Base-by-base conservation (phyloP, 2,888 invertebrate species). In the Athripsodes cinereus region DNA sequence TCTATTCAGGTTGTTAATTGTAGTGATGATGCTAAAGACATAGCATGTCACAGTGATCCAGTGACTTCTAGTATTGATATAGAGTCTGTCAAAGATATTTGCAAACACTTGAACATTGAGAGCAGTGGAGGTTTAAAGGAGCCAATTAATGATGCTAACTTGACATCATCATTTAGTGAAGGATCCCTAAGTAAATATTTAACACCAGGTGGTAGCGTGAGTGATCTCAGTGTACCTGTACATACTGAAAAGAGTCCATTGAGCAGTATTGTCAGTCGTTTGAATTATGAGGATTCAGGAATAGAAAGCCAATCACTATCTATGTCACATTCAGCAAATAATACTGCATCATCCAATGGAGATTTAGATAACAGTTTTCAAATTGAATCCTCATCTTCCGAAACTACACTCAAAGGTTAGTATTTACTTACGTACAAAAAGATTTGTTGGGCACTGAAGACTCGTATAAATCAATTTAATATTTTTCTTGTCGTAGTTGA, bases 351-450 rank as follows among this genome's bases (percentile, higher is more conserved):
- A 2, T 61, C 62, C 13, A 57, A 57, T 26, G 53, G 50, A 47
- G 57, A 60, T 11, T 61, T 48, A 13, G 60, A 61, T 26, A 57
- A 35, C 48, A 61, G 61, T 53, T 48, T 60, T 53, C 55, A 49
- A 19, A 35, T 50, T 40, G 13, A 57, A 48, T 35, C 53, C 57
- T n/a, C 56, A 57, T 21, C 54, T 58, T 2, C 60, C 59, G 18
- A 53, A 53, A n/a, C 62, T 53, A 19, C 54, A 57, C 19, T 65
- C 68, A 8, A 68, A 72, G 21, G 72, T 80, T 49, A 83, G n/a
- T n/a, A 83, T 67, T 84, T 86, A n/a, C 13, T 40, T 8, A 40
- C 40, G 13, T n/a, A 13, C 13, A 16, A 6, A 31, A 8, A 8
- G 31, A 8, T 31, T 8, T 31, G 8, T 6, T 11, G 11, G 6